Percentiles rank a stretch among this genome's conserved stretches.
Conservation (phyloP, 2,888 invertebrate species). For the Mythimna lalbum region DNA sequence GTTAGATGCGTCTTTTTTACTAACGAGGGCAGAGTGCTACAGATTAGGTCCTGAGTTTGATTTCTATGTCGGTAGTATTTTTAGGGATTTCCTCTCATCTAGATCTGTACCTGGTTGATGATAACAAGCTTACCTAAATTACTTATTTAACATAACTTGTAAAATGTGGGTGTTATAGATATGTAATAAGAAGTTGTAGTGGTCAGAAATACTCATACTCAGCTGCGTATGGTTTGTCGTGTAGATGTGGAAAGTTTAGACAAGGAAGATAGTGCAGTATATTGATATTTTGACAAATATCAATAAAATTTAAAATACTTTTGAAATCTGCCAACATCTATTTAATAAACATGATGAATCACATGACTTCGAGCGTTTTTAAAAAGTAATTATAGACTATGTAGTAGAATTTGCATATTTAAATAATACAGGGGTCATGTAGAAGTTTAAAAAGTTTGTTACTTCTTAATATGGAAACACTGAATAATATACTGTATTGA, state of each 20-base stretch:
- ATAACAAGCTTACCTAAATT: not conserved
- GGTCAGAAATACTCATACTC: too few relatives aligned
- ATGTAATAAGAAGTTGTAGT: too few relatives aligned
- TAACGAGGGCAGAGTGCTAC: too few relatives aligned
- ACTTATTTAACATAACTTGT: not conserved
- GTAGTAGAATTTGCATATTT: not conserved
- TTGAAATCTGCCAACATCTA: not conserved
- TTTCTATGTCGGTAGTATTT: not conserved
- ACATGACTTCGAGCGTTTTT: not conserved
- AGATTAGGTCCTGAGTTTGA: not conserved
- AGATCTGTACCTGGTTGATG: not conserved
- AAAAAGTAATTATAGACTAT: not conserved
- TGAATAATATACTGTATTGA: not conserved
- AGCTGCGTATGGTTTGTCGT: too few relatives aligned
- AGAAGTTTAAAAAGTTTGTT: not conserved
- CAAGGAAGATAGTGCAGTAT: not conserved
- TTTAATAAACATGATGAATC: slow-evolving; percentile 12
- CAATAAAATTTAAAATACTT: not conserved
- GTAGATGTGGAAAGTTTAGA: not conserved
- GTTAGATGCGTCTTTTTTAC: too few relatives aligned
- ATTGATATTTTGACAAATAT: too few relatives aligned
- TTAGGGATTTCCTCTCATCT: not conserved
- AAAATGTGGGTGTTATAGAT: not conserved
- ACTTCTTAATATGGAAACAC: too few relatives aligned
- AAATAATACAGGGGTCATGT: not conserved